A percentile compares a stretch with the other conserved stretches of the same genome.
Evolutionary conservation across 2,888 invertebrate genomes (phyloP).

Genomic region (Sericinus montela): DNA sequence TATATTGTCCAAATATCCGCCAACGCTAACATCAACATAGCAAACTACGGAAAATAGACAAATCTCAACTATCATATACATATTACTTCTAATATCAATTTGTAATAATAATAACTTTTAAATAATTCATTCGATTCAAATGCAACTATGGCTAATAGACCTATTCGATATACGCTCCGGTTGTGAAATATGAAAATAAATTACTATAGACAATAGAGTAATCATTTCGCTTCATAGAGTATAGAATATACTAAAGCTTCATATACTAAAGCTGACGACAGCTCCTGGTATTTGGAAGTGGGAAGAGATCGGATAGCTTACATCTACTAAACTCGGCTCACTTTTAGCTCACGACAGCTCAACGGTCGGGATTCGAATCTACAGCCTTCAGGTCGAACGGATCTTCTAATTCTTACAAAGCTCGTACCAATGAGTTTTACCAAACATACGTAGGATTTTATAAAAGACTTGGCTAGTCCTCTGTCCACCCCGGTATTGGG

Average conservation of each 20-base stretch:
- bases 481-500: too few relatives aligned
- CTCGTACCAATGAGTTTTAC: too few relatives aligned
- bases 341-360: too few relatives aligned
- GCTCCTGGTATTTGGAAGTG: too few relatives aligned
- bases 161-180: constrained; percentile 29
- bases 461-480: too few relatives aligned
- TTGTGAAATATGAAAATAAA: constrained; percentile 59
- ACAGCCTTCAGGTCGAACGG: too few relatives aligned
- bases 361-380: too few relatives aligned
- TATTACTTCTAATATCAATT: constrained; percentile 24
- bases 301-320: constrained; percentile 44
- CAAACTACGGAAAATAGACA: constrained; percentile 71
- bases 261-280: constrained; percentile 23
- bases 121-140: constrained; percentile 51
- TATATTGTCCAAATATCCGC: constrained; percentile 50
- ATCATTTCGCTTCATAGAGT: too few relatives aligned
- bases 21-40: constrained; percentile 50
- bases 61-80: constrained; percentile 42
- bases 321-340: constrained; percentile 59
- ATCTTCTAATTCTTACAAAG: too few relatives aligned
- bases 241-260: too few relatives aligned
- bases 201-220: constrained; percentile 49
- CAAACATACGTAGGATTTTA: too few relatives aligned
- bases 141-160: constrained; percentile 43
- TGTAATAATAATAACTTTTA: constrained; percentile 34